These are phyloP conservation scores for Palythoa grandis DNA, from an alignment of 92 coral and sea anemone genomes.

Conservation along the genomic window DNA sequence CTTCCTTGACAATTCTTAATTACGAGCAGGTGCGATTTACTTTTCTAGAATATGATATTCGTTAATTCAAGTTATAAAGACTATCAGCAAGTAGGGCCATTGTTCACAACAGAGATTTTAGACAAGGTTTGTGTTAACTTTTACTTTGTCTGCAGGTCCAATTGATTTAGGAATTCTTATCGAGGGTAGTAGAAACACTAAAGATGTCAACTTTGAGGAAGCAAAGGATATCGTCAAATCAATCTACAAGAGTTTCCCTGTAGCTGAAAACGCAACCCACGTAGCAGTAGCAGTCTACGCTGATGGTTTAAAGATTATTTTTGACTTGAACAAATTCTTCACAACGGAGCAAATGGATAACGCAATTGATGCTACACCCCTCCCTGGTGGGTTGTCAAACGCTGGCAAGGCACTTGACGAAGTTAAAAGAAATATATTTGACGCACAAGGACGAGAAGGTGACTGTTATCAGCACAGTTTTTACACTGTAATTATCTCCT, in stretches of 20 bases:
- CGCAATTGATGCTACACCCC: conserved; percentile 63
- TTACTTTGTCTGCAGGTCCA: conserved; percentile 32
- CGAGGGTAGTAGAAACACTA: conserved; percentile 81
- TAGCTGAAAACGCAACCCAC: conserved; percentile 77
- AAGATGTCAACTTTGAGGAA: conserved; percentile 71
- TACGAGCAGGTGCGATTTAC: too few species aligned
- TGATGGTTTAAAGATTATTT: conserved; percentile 57
- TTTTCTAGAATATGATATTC: background rate
- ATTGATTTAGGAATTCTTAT: conserved; percentile 85
- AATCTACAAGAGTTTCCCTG: conserved; percentile 65
- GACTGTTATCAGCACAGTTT: background rate
- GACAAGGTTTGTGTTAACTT: background rate
- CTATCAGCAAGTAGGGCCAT: background rate
- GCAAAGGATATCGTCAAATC: conserved; percentile 74
- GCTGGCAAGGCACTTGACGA: conserved; percentile 67
- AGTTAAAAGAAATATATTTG: conserved; percentile 63
- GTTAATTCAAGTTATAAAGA: too few species aligned
- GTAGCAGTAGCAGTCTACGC: conserved; percentile 76
- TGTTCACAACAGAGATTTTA: background rate
- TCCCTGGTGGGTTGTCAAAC: conserved; percentile 66
- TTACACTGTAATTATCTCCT: background rate
- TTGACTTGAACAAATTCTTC: conserved; percentile 67
- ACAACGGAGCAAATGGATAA: conserved; percentile 68
- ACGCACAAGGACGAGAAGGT: conserved; percentile 64
- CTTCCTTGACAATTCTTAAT: too few species aligned